These are phyloP conservation scores for Oreochromis aureus DNA, from an alignment of 2,113 vertebrate species.

Conservation along the genomic window DNA sequence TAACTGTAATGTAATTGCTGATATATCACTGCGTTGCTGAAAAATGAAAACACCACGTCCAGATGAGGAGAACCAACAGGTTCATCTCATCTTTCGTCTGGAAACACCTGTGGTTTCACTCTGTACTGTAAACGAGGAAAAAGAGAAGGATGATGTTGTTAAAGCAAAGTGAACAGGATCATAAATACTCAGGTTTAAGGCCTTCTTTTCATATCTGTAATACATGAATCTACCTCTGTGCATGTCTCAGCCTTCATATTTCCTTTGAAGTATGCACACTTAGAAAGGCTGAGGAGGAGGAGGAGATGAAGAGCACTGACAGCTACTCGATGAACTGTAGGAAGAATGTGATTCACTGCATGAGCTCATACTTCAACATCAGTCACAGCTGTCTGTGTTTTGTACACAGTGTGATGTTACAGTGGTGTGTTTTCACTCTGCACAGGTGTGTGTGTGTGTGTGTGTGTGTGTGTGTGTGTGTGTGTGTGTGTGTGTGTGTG, in stretches of 20 bases:
- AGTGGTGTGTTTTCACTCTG: background rate
- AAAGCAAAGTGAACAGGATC: background rate
- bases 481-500: accelerated
- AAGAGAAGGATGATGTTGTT: background rate
- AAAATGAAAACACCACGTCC: background rate
- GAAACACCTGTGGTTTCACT: background rate
- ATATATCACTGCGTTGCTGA: background rate
- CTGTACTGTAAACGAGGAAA: background rate
- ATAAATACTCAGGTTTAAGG: background rate
- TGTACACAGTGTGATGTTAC: background rate
- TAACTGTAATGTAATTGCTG: background rate
- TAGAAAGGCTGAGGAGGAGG: background rate
- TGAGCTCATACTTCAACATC: background rate
- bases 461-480: accelerated
- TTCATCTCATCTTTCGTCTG: background rate
- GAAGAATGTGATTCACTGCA: background rate
- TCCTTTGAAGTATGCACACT: background rate
- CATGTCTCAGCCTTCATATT: background rate
- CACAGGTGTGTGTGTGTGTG: background rate
- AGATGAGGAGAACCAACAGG: background rate
- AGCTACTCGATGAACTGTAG: background rate
- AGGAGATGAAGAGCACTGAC: background rate
- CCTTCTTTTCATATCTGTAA: background rate
- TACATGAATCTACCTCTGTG: background rate
- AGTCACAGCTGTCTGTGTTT: background rate